These are phyloP conservation scores for Sciurus vulgaris DNA, from an alignment of 2,797 vertebrate genomes.

Conservation along the genomic window DNA sequence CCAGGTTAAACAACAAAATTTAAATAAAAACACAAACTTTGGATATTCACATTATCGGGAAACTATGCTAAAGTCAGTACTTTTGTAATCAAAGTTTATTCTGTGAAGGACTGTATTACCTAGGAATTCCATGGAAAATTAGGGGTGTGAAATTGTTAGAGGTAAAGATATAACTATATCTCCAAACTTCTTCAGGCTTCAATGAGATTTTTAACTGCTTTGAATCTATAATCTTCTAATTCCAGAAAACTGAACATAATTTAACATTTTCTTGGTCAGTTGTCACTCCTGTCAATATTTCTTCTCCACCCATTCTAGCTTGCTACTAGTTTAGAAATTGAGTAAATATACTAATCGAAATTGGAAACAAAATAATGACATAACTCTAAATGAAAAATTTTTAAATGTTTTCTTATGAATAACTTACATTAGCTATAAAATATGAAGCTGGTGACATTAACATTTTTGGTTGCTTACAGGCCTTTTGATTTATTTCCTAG, in stretches of 20 bases:
- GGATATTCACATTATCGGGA: neutral
- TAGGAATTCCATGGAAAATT: neutral
- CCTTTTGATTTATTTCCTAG: neutral
- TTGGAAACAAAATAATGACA: neutral
- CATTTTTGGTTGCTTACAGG: neutral
- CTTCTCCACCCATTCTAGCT: neutral
- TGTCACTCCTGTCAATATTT: neutral
- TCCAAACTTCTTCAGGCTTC: neutral
- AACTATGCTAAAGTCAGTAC: neutral
- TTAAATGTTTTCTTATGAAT: neutral
- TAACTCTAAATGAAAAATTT: neutral
- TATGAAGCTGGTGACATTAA: neutral
- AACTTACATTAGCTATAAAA: neutral
- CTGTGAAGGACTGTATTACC: neutral
- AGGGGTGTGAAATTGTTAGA: neutral
- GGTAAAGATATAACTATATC: neutral
- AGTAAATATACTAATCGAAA: neutral
- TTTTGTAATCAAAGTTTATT: neutral
- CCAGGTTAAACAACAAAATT: neutral
- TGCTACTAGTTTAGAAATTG: neutral
- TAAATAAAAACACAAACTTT: constrained; percentile 17
- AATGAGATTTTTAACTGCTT: neutral
- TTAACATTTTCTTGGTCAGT: neutral
- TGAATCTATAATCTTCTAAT: constrained; percentile 11
- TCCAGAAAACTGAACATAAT: neutral